Percentiles rank a stretch among this genome's conserved stretches.
These are phyloP conservation scores for Periphyllus acericola DNA, from an alignment of 2,888 invertebrate species.

Conservation along the genomic window DNA sequence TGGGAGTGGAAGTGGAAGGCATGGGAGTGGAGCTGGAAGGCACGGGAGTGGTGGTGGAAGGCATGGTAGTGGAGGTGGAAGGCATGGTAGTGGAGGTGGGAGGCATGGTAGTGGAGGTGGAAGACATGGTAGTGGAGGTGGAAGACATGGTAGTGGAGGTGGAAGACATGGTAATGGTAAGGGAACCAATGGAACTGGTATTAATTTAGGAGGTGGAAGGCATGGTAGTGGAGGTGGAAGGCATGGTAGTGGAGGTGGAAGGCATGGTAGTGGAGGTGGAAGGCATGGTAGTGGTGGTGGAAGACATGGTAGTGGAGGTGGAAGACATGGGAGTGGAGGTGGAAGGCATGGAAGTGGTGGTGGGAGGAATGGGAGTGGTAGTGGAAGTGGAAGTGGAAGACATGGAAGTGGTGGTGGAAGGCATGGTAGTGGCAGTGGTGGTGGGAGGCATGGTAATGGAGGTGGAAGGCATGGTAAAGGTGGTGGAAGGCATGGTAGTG, in stretches of 20 bases:
- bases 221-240: background rate
- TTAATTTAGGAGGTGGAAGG: background rate
- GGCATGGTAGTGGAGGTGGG: background rate
- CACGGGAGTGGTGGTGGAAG: background rate
- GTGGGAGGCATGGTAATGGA: background rate
- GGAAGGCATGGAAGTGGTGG: background rate
- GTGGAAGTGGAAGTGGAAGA: background rate
- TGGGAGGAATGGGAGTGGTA: background rate
- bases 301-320: background rate
- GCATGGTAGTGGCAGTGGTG: background rate
- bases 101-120: background rate
- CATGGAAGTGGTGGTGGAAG: background rate
- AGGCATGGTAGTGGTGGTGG: background rate
- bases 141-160: background rate
- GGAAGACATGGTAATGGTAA: background rate
- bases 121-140: background rate
- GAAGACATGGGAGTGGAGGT: background rate
- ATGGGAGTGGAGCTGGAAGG: background rate
- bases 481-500: background rate
- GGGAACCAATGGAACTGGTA: too few relatives aligned
- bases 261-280: background rate
- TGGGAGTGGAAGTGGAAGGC: background rate
- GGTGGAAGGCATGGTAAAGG: background rate
- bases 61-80: background rate
- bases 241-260: background rate